Conservation (phyloP, 2,797 vertebrate genomes). For the Fistularia tabacaria region DNA sequence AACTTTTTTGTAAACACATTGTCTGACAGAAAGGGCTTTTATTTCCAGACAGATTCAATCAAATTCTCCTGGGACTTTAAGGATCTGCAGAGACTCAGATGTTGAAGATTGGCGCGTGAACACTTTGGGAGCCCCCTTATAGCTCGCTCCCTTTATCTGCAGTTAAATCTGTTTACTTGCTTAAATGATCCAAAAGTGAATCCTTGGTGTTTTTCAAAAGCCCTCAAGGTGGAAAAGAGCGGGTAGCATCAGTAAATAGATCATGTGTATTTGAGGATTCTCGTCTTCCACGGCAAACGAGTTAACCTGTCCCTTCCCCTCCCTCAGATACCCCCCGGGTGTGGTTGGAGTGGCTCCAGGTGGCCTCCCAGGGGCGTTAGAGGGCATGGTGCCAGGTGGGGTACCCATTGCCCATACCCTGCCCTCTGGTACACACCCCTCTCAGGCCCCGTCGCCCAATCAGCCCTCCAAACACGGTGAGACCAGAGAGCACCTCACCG, state of each 20-base stretch:
- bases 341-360: conserved; percentile 86
- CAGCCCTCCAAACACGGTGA: conserved; percentile 93
- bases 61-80: too few species aligned
- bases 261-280: too few species aligned
- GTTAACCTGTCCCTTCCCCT: neutral
- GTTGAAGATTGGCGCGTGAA: too few species aligned
- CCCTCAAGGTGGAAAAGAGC: conserved; percentile 24
- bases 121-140: too few species aligned
- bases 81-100: too few species aligned
- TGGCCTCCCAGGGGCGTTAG: conserved; percentile 84
- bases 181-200: neutral
- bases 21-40: too few species aligned
- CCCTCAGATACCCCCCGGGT: conserved; percentile 83
- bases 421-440: conserved; percentile 89
- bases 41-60: too few species aligned
- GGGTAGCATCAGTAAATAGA: neutral
- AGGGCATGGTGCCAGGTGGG: conserved; percentile 89
- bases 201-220: neutral
- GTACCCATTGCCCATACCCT: conserved; percentile 88
- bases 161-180: too few species aligned
- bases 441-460: conserved; percentile 92
- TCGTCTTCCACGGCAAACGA: too few species aligned
- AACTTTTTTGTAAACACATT: neutral
- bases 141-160: too few species aligned
- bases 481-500: conserved; percentile 92